Percentiles rank a stretch among this genome's conserved stretches.
Conservation (phyloP, 2,797 vertebrate species). For the Galago senegalensis region DNA sequence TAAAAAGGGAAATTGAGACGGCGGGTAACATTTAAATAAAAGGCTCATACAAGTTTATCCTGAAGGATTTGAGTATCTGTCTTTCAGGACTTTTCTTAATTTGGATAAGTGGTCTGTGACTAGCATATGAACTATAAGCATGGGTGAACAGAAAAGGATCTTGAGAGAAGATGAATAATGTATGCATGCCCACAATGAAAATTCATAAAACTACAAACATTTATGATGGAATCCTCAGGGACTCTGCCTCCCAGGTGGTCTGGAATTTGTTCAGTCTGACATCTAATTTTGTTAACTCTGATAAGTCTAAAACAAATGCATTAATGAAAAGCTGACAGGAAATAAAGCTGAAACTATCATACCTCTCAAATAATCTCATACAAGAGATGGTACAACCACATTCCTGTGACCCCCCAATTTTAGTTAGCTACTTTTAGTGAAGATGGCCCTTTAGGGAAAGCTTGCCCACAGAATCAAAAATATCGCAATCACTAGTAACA, state of each 20-base stretch:
- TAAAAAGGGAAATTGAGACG: not conserved
- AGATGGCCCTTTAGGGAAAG: not conserved
- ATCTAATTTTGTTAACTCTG: not conserved
- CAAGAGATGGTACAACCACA: not conserved
- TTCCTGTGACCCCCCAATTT: not conserved
- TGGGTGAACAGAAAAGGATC: not conserved
- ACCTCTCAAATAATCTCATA: not conserved
- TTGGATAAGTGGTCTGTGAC: not conserved
- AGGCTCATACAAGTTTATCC: not conserved
- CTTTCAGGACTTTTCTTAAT: not conserved
- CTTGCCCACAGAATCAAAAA: not conserved
- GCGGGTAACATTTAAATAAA: not conserved
- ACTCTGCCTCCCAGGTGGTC: not conserved
- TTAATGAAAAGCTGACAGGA: not conserved
- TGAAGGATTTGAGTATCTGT: not conserved
- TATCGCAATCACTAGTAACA: not conserved
- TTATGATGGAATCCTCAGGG: not conserved
- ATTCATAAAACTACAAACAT: not conserved
- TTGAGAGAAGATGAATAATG: not conserved
- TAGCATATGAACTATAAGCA: not conserved
- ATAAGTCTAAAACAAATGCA: not conserved
- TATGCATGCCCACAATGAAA: not conserved
- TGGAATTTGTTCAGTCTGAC: not conserved
- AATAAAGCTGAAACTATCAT: not conserved
- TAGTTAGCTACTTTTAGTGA: not conserved